Evolutionary conservation across 2,113 vertebrate species (phyloP), one percentile per base, ranked within the genome.

Genomic region (Alethe castanea): DNA sequence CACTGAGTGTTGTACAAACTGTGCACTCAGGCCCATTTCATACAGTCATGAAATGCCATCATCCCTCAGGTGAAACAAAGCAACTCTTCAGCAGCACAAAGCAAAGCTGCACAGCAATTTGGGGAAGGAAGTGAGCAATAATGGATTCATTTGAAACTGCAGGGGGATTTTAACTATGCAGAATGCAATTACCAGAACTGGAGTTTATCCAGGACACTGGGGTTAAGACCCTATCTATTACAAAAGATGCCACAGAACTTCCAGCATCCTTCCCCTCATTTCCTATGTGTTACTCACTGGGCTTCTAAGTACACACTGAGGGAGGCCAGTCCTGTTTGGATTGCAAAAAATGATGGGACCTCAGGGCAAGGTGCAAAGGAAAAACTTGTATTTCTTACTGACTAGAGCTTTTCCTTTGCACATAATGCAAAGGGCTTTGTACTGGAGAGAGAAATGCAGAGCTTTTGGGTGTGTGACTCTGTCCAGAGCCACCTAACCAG

Each of bases 51-150:
- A 96, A 97, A 96, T 86, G 90, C 86, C 95, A 94, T 95, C 88
- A 86, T 94, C 83, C 83, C 90, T 93, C 96, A 96, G 94, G 94
- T 96, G 96, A 97, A 97, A 95, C 92, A 97, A 97, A 95, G 86
- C 82, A 79, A 93, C 94, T 94, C 90, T 78, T 94, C 64, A 92
- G 65, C 90, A 92, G 88, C 94, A 94, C 88, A 92, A 96, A 96
- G 92, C 86, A 92, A 90, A 81, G 25, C 92, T 95, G 86, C 82
- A 73, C 65, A 86, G 87, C 93, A 90, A 67, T 94, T 94, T 88
- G 77, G 88, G 48, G 78, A 88, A 97, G 95, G 95, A 97, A 97
- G 93, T 93, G 77, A 83, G 86, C 94, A 96, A 96, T 94, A 96
- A 96, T 93, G 80, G 91, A 74, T 89, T 96, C 89, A 90, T 92